Percentiles rank a stretch among this genome's conserved stretches.
Evolutionary conservation across 23 tunicate genomes (phyloP).

Genomic region (Pegea sp.): DNA sequence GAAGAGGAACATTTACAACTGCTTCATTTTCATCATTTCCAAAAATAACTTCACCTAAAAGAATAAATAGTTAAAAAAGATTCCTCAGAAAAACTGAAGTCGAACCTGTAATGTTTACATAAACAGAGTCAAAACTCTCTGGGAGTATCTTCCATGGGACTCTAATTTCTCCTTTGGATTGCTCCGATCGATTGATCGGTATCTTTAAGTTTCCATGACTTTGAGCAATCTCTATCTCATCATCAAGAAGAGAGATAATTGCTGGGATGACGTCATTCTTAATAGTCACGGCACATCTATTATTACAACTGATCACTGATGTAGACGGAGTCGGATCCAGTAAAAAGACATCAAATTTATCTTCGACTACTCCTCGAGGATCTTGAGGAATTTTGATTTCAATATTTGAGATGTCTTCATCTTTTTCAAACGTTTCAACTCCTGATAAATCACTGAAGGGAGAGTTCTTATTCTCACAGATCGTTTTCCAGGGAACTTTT

Average conservation of each 20-base stretch:
- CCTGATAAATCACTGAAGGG: constrained; percentile 42
- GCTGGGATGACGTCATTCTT: constrained; percentile 64
- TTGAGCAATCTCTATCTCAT: constrained; percentile 20
- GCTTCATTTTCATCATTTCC: constrained; percentile 53
- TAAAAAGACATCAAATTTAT: constrained; percentile 27
- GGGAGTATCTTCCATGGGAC: constrained; percentile 87
- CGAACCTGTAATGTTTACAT: constrained; percentile 36
- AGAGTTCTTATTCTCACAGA: constrained; percentile 11
- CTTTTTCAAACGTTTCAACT: constrained; percentile 71
- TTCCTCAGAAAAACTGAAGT: not conserved
- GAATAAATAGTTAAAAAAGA: not conserved
- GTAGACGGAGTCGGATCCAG: constrained; percentile 30
- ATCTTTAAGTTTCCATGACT: constrained; percentile 27
- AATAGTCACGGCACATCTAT: constrained; percentile 22
- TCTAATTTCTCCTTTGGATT: constrained; percentile 30
- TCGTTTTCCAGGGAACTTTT: constrained; percentile 60
- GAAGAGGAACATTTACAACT: constrained; percentile 39
- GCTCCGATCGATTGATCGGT: constrained; percentile 16
- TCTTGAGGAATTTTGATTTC: constrained; percentile 45
- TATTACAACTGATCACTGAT: constrained; percentile 30
- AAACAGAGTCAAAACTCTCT: constrained; percentile 54
- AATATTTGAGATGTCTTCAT: constrained; percentile 48
- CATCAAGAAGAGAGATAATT: constrained; percentile 18
- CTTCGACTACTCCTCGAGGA: constrained; percentile 30
- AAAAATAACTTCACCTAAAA: constrained; percentile 44